These are phyloP conservation scores for Netelia fuscicornis DNA, from an alignment of 2,888 invertebrate genomes.

Conservation along the genomic window DNA sequence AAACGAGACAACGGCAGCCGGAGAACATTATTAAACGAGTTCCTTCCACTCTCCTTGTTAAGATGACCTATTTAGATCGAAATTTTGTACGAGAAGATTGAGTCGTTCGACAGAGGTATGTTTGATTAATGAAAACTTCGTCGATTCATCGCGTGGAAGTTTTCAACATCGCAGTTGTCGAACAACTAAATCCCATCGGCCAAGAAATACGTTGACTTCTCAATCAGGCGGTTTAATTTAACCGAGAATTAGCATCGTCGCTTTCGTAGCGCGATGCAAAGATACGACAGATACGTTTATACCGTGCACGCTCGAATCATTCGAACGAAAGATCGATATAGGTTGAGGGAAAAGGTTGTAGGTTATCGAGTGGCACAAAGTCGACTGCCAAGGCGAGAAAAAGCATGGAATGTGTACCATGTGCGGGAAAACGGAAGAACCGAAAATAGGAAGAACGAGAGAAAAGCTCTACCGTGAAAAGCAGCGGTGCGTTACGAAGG, in stretches of 20 bases:
- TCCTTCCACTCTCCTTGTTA: conserved; percentile 37
- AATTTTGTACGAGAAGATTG: conserved; percentile 41
- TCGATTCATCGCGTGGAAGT: conserved; percentile 30
- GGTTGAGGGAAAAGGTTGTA: conserved; percentile 10
- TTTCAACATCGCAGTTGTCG: not conserved
- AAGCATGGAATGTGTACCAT: conserved; percentile 12
- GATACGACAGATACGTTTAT: conserved; percentile 9
- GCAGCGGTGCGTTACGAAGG: not conserved
- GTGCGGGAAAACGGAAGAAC: conserved; percentile 17
- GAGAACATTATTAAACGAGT: conserved; percentile 43
- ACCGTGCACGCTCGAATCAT: conserved; percentile 29
- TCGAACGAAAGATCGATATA: conserved; percentile 36
- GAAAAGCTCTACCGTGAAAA: conserved; percentile 44
- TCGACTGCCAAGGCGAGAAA: conserved; percentile 39
- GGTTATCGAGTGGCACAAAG: conserved; percentile 41
- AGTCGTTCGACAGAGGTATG: conserved; percentile 36
- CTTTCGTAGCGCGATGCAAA: conserved; percentile 14
- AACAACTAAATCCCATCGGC: conserved; percentile 14
- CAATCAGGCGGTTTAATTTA: conserved; percentile 43
- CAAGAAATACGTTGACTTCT: conserved; percentile 31
- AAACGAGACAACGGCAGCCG: conserved; percentile 31
- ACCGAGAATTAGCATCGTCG: conserved; percentile 8
- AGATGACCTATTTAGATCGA: conserved; percentile 63
- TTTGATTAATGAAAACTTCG: conserved; percentile 41
- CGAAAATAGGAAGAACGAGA: not conserved